These are phyloP conservation scores for Abscondita cerata DNA, from an alignment of 2,888 invertebrate genomes.

Conservation along the genomic window DNA sequence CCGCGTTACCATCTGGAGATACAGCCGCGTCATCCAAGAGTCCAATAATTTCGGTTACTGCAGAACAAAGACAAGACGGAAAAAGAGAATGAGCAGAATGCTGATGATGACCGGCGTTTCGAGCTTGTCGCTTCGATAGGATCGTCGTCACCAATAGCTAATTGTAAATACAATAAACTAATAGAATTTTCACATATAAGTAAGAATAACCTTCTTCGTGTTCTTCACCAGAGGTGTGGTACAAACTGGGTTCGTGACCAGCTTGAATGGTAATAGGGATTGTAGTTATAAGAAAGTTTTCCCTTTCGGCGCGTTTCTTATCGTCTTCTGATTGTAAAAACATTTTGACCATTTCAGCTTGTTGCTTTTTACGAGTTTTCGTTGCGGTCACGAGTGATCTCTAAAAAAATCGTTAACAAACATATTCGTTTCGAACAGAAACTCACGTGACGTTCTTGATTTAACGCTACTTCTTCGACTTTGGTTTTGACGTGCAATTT, in stretches of 20 bases:
- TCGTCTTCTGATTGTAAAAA: constrained; percentile 96
- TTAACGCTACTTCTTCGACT: constrained; percentile 98
- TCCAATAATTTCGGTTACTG: constrained; percentile 93
- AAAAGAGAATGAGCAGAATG: constrained; percentile 95
- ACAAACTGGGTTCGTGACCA: constrained; percentile 92
- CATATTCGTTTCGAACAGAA: not conserved
- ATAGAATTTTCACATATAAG: not conserved
- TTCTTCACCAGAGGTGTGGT: constrained; percentile 82
- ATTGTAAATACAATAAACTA: constrained; percentile 6
- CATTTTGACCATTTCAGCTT: constrained; percentile 95
- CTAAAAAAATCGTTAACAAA: constrained; percentile 48
- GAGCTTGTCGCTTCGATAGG: constrained; percentile 68
- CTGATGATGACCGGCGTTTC: constrained; percentile 79
- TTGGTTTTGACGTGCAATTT: constrained; percentile 97
- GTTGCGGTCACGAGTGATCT: constrained; percentile 96
- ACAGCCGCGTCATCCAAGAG: constrained; percentile 96
- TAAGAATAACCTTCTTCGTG: constrained; percentile 75
- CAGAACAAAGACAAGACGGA: constrained; percentile 95
- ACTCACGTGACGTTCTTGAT: constrained; percentile 91
- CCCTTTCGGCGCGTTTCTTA: constrained; percentile 91
- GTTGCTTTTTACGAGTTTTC: constrained; percentile 97
- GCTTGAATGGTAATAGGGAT: constrained; percentile 95
- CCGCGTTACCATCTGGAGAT: constrained; percentile 91
- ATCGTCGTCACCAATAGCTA: constrained; percentile 63
- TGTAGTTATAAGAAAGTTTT: constrained; percentile 94